Percentiles rank a stretch among this genome's conserved stretches.
phyloP scores from a whole-genome alignment of 2,888 invertebrate species.

The Nomada flava region DNA sequence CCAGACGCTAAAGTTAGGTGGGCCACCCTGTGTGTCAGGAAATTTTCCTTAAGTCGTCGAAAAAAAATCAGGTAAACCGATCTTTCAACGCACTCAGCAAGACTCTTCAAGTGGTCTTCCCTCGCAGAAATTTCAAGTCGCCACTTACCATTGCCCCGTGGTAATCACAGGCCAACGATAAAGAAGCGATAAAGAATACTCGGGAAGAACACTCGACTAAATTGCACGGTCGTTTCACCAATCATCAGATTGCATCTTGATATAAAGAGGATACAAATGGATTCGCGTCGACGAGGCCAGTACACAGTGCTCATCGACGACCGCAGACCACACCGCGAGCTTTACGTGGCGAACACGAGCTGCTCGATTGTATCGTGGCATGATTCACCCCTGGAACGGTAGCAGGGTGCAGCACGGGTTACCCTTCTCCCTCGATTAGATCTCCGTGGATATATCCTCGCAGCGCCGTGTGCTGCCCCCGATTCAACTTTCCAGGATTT shows the following conservation, averaged over 20 bases:
- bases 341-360: constrained; percentile 22
- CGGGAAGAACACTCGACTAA: constrained; percentile 37
- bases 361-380: constrained; percentile 55
- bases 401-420: constrained; percentile 61
- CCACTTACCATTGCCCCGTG: not conserved
- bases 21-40: too few relatives aligned
- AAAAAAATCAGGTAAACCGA: too few relatives aligned
- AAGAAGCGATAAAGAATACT: constrained; percentile 26
- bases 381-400: constrained; percentile 62
- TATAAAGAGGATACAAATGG: constrained; percentile 51
- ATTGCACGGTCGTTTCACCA: constrained; percentile 48
- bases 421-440: constrained; percentile 54
- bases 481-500: constrained; percentile 19
- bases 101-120: not conserved
- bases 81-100: too few relatives aligned
- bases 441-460: constrained; percentile 45
- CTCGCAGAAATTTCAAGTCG: constrained; percentile 4
- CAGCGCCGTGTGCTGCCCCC: constrained; percentile 29
- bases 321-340: constrained; percentile 15
- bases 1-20: too few relatives aligned
- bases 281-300: constrained; percentile 31
- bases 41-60: too few relatives aligned
- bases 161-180: constrained; percentile 18
- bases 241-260: constrained; percentile 50
- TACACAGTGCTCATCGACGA: constrained; percentile 35